phyloP scores from a whole-genome alignment of 2,888 invertebrate genomes.

The Drosophila borborema region DNA sequence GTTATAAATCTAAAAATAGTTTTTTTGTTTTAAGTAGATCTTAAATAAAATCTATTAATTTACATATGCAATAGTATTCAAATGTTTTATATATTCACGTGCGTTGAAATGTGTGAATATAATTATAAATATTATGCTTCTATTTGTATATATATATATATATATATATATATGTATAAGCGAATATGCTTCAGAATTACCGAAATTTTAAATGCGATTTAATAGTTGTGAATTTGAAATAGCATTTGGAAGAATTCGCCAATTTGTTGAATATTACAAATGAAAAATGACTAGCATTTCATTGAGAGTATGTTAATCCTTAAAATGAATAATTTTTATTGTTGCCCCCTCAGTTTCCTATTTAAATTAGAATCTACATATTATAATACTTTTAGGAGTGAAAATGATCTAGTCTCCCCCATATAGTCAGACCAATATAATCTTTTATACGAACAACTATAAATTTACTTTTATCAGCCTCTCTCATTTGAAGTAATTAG shows the following conservation, averaged over 20 bases:
- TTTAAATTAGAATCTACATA: neutral
- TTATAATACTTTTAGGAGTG: neutral
- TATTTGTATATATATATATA: constrained; percentile 1
- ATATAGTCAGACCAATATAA: neutral
- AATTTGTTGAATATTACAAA: neutral
- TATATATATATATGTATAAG: neutral
- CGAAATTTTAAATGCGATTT: neutral
- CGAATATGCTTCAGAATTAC: neutral
- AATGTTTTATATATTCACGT: constrained; percentile 31
- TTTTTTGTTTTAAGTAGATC: neutral
- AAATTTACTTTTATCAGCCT: neutral
- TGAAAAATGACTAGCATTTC: neutral
- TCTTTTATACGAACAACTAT: neutral
- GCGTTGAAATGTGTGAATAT: constrained; percentile 6
- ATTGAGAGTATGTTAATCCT: neutral
- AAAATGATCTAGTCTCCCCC: neutral
- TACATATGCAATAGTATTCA: constrained; percentile 7
- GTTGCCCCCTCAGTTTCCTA: neutral
- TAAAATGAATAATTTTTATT: neutral
- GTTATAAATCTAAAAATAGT: neutral
- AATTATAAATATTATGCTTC: neutral
- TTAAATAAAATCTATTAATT: constrained; percentile 6
- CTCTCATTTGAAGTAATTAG: no score
- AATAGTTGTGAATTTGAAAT: neutral
- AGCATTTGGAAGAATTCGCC: neutral